phyloP scores from a whole-genome alignment of 1,140 invertebrate species.

The Lasioglossum baleicum region DNA sequence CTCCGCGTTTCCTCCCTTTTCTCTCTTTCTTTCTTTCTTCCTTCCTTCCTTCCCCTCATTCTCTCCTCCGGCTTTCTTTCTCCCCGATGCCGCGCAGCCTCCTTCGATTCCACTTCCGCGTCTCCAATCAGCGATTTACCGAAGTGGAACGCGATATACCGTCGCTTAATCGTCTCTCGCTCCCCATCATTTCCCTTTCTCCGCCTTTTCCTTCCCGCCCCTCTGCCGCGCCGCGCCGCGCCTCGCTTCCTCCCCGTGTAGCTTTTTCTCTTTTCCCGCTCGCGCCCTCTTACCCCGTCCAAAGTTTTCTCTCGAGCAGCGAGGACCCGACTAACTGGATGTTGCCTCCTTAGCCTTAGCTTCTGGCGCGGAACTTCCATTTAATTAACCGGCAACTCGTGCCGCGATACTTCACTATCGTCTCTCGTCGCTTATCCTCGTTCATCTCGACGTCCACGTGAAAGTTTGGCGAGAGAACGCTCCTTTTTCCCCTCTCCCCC shows the following conservation, averaged over 20 bases:
- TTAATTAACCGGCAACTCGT: conserved; percentile 46
- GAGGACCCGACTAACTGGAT: conserved; percentile 29
- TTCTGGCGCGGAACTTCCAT: conserved; percentile 45
- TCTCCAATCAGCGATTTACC: conserved; percentile 34
- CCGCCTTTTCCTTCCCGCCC: background rate
- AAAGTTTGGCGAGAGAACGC: background rate
- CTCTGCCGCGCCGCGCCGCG: no score
- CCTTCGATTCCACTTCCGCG: conserved; percentile 35
- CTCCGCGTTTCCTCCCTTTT: no score
- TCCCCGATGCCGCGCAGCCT: no score
- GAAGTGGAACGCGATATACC: conserved; percentile 35
- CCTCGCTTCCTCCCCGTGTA: background rate
- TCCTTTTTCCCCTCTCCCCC: background rate
- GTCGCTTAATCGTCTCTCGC: conserved; percentile 46
- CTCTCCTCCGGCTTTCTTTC: no score
- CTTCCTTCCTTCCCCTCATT: no score
- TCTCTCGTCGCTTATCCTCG: conserved; percentile 28
- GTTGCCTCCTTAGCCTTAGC: conserved; percentile 34
- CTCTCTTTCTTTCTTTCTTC: no score
- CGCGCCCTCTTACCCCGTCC: background rate
- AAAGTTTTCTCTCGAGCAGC: conserved; percentile 13
- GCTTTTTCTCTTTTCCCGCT: background rate
- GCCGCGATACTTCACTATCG: conserved; percentile 40
- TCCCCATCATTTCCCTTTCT: conserved; percentile 1
- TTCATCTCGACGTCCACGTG: conserved; percentile 7